These are phyloP conservation scores for Psephotus haematonotus DNA, from an alignment of 2,113 vertebrate species.

Conservation along the genomic window DNA sequence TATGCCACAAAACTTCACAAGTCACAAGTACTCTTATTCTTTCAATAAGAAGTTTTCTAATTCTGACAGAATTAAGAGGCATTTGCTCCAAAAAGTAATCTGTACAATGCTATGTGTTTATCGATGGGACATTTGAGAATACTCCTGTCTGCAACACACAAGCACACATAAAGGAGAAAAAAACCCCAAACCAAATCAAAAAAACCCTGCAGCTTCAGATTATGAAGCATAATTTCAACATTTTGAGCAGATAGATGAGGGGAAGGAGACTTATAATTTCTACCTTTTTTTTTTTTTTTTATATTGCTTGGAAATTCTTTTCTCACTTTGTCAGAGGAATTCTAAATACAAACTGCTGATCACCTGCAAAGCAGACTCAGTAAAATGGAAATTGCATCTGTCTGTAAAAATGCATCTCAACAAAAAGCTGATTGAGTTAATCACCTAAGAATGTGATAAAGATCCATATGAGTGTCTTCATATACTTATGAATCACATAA, in stretches of 20 bases:
- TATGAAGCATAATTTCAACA: background rate
- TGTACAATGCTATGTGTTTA: background rate
- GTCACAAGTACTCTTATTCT: background rate
- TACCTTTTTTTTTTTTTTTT: background rate
- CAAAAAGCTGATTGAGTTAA: background rate
- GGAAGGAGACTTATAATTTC: background rate
- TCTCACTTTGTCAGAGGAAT: rapidly evolving
- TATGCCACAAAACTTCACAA: background rate
- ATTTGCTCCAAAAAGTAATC: background rate
- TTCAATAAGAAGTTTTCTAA: background rate
- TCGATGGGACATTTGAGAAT: background rate
- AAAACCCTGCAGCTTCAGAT: background rate
- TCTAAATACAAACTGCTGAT: background rate
- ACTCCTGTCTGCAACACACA: background rate
- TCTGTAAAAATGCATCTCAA: background rate
- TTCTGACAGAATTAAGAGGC: background rate
- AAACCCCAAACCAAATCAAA: background rate
- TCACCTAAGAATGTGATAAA: background rate
- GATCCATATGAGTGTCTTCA: background rate
- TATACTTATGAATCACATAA: background rate
- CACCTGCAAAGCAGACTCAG: background rate
- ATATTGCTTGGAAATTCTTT: background rate
- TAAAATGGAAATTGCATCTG: background rate
- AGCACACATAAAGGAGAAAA: background rate
- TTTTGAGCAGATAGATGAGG: background rate